These are phyloP conservation scores for Chymomyza caudatula DNA, from an alignment of 2,888 invertebrate species.

Conservation along the genomic window DNA sequence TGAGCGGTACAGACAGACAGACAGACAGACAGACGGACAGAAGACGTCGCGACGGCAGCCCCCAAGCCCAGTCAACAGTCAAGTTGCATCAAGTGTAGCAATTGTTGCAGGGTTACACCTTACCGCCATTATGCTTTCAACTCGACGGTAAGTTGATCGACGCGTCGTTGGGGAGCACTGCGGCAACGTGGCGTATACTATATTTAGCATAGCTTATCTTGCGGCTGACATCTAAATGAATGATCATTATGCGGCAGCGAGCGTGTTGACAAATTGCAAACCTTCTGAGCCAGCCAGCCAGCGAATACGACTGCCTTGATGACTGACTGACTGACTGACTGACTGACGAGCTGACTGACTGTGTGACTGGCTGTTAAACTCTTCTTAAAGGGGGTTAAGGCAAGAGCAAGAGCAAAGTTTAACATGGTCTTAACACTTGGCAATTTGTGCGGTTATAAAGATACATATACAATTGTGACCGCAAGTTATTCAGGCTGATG, in stretches of 20 bases:
- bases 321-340: no score
- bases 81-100: background rate
- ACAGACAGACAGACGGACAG: constrained; percentile 1
- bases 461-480: background rate
- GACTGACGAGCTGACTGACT: no score
- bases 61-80: background rate
- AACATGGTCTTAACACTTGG: constrained; percentile 1
- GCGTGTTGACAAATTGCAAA: constrained; percentile 68
- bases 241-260: constrained; percentile 60
- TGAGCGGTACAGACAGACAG: background rate
- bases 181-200: constrained; percentile 29
- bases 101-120: background rate
- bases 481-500: background rate
- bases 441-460: background rate
- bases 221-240: constrained; percentile 65
- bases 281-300: background rate
- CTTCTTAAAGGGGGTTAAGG: constrained; percentile 24
- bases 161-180: background rate
- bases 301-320: background rate
- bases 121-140: constrained; percentile 13
- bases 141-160: background rate
- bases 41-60: background rate
- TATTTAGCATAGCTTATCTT: constrained; percentile 57
- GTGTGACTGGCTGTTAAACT: background rate
- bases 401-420: constrained; percentile 36